These are phyloP conservation scores for Forbesichthys agassizii DNA, from an alignment of 2,113 vertebrate species.

Conservation along the genomic window DNA sequence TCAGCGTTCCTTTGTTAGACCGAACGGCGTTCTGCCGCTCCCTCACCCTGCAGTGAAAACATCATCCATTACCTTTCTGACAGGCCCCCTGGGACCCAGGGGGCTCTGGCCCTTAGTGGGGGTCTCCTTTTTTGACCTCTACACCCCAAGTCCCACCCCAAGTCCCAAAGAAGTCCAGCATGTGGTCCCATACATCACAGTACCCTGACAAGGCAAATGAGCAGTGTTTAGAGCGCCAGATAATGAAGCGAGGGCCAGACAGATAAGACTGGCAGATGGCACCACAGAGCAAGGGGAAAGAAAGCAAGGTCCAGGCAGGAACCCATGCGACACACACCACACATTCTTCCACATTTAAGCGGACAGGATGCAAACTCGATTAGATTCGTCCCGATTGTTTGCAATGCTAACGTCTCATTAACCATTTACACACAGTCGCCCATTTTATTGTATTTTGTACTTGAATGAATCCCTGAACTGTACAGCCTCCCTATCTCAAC, in stretches of 20 bases:
- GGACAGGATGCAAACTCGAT: too few relatives aligned
- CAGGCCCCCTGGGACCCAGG: slow-evolving; percentile 73
- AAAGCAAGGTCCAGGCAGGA: neutral
- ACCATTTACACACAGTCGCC: too few relatives aligned
- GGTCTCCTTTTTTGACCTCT: slow-evolving; percentile 76
- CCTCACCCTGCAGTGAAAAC: slow-evolving; percentile 85
- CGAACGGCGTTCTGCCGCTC: slow-evolving; percentile 63
- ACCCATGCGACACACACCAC: neutral
- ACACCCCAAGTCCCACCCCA: neutral
- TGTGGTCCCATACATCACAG: slow-evolving; percentile 72
- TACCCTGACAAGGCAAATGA: slow-evolving; percentile 55
- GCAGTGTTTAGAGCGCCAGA: slow-evolving; percentile 56
- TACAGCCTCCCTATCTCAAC: too few relatives aligned
- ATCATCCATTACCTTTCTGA: slow-evolving; percentile 86
- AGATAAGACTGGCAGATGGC: slow-evolving; percentile 17
- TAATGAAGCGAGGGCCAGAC: slow-evolving; percentile 30
- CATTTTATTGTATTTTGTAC: too few relatives aligned
- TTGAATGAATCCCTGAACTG: too few relatives aligned
- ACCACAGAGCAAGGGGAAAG: slow-evolving; percentile 1
- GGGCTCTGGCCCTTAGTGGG: slow-evolving; percentile 67
- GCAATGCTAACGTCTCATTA: too few relatives aligned
- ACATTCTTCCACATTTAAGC: too few relatives aligned
- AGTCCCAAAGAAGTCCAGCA: slow-evolving; percentile 31
- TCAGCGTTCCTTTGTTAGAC: slow-evolving; percentile 68
- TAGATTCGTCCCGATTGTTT: too few relatives aligned